Conservation (phyloP, 92 coral and sea anemone species). For the Parazoanthus swiftii region DNA sequence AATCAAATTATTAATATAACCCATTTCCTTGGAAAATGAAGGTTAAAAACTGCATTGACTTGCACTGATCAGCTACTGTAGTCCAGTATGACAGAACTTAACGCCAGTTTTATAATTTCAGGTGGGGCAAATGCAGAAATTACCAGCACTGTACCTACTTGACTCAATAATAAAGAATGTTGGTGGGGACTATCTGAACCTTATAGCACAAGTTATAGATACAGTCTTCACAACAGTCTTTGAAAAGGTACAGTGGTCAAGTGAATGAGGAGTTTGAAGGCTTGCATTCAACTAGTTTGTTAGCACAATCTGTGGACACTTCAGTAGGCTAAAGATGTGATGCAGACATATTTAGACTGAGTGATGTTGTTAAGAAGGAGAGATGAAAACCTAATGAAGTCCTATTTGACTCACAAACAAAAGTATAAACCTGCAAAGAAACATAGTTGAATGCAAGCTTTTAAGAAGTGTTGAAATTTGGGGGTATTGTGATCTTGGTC, state of each 20-base stretch:
- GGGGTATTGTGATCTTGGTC: too few species aligned
- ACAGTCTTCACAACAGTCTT: conserved; percentile 83
- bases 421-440: too few species aligned
- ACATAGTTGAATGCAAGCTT: too few species aligned
- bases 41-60: neutral
- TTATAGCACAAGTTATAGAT: conserved; percentile 83
- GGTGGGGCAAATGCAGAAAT: conserved; percentile 78
- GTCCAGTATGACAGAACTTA: neutral
- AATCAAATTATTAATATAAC: too few species aligned
- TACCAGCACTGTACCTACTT: conserved; percentile 88
- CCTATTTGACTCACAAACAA: too few species aligned
- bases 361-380: too few species aligned
- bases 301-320: too few species aligned
- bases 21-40: too few species aligned
- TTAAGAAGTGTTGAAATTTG: too few species aligned
- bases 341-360: too few species aligned
- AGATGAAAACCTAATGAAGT: too few species aligned
- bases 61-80: neutral
- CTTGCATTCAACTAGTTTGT: neutral
- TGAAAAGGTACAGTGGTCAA: conserved; percentile 74
- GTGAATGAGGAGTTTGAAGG: neutral
- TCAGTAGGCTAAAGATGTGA: too few species aligned
- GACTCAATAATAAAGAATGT: conserved; percentile 97
- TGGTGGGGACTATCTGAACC: conserved; percentile 84
- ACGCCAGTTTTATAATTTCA: conserved; percentile 5